phyloP scores from a whole-genome alignment of 2,797 vertebrate species.

The Gallinago stenura region DNA sequence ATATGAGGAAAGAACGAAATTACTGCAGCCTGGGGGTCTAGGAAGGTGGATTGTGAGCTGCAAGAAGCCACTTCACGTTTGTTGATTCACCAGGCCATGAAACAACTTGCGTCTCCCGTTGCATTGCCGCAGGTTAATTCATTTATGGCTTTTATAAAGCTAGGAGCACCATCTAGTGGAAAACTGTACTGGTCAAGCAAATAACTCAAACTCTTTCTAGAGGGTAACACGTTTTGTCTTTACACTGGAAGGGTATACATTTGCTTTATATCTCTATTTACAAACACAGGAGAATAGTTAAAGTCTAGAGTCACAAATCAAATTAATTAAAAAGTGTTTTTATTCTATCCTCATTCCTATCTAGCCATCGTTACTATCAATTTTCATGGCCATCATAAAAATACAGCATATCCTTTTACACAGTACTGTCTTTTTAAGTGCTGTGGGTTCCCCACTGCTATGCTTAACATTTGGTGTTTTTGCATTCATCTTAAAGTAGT shows the following conservation, averaged over 20 bases:
- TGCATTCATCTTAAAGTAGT: not conserved
- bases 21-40: not conserved
- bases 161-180: slow-evolving; percentile 67
- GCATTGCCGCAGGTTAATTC: not conserved
- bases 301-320: not conserved
- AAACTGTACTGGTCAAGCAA: not conserved
- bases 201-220: not conserved
- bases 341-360: not conserved
- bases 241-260: rapidly evolving
- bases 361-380: not conserved
- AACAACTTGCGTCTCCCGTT: not conserved
- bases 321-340: not conserved
- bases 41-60: not conserved
- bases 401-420: not conserved
- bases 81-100: not conserved
- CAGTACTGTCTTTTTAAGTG: not conserved
- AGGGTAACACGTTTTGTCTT: not conserved
- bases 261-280: not conserved
- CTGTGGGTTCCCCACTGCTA: not conserved
- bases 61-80: not conserved
- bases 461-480: not conserved
- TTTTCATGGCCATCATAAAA: not conserved
- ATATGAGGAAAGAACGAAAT: not conserved
- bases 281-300: not conserved
- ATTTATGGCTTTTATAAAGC: not conserved